Evolutionary conservation across 2,797 vertebrate species (phyloP).

Genomic region (Ispidina picta): DNA sequence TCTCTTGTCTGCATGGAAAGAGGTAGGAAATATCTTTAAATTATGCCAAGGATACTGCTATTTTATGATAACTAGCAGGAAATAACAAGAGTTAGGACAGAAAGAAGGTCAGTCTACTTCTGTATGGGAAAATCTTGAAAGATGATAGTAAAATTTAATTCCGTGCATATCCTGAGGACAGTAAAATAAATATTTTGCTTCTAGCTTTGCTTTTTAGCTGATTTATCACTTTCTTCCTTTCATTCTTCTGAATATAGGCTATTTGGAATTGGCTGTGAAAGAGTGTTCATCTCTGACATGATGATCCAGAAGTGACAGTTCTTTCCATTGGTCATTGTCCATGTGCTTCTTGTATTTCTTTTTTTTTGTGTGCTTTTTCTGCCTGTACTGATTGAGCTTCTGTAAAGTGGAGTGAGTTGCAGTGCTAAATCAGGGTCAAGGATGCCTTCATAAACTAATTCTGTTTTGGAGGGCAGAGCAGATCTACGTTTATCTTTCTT

Average conservation of each 20-base stretch:
- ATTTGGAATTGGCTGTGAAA: neutral
- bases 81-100: slow-evolving; percentile 46
- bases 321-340: neutral
- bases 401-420: neutral
- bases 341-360: neutral
- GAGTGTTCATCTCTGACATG: neutral
- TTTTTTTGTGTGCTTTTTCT: neutral
- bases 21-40: slow-evolving; percentile 55
- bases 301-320: neutral
- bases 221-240: neutral
- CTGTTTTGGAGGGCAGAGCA: neutral
- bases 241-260: neutral
- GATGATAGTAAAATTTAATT: neutral
- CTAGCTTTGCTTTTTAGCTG: neutral
- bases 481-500: neutral
- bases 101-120: slow-evolving; percentile 27
- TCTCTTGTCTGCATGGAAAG: neutral
- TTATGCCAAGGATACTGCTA: slow-evolving; percentile 46
- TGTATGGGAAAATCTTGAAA: neutral
- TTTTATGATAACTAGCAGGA: slow-evolving; percentile 55
- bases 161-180: neutral
- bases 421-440: neutral
- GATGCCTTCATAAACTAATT: neutral
- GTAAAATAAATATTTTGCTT: neutral
- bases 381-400: neutral